Conservation (phyloP, 92 coral and sea anemone species). For the Ricordea florida region DNA sequence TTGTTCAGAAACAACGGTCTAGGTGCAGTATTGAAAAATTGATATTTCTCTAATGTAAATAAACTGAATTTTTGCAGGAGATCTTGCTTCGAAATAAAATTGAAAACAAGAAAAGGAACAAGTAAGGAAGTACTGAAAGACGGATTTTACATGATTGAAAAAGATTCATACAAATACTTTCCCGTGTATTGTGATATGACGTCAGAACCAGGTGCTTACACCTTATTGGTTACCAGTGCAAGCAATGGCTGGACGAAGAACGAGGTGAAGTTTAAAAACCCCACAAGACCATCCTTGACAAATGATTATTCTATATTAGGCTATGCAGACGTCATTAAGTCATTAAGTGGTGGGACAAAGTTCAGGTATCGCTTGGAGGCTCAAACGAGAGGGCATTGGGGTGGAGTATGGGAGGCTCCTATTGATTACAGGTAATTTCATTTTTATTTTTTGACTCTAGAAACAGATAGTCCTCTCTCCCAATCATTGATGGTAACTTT, state of each 20-base stretch:
- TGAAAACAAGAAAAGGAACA: background rate
- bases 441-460: too few relatives aligned
- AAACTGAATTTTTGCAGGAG: slow-evolving; percentile 47
- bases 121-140: slow-evolving; percentile 4
- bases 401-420: slow-evolving; percentile 81
- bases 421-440: slow-evolving; percentile 44
- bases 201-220: slow-evolving; percentile 69
- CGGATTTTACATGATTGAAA: slow-evolving; percentile 59
- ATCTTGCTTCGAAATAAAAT: slow-evolving; percentile 65
- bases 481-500: too few relatives aligned
- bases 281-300: slow-evolving; percentile 44
- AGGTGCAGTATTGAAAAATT: too few relatives aligned
- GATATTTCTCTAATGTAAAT: too few relatives aligned
- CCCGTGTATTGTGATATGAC: slow-evolving; percentile 80
- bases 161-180: slow-evolving; percentile 45
- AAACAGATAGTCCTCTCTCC: too few relatives aligned
- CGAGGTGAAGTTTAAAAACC: slow-evolving; percentile 54
- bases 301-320: slow-evolving; percentile 69
- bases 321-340: slow-evolving; percentile 63
- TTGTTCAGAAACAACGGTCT: too few relatives aligned
- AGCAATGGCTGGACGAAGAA: slow-evolving; percentile 54
- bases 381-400: slow-evolving; percentile 61
- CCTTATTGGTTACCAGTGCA: slow-evolving; percentile 73
- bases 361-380: slow-evolving; percentile 72
- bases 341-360: slow-evolving; percentile 53